Evolutionary conservation across 1,140 invertebrate genomes (phyloP).

Genomic region (Teleopsis dalmanni): DNA sequence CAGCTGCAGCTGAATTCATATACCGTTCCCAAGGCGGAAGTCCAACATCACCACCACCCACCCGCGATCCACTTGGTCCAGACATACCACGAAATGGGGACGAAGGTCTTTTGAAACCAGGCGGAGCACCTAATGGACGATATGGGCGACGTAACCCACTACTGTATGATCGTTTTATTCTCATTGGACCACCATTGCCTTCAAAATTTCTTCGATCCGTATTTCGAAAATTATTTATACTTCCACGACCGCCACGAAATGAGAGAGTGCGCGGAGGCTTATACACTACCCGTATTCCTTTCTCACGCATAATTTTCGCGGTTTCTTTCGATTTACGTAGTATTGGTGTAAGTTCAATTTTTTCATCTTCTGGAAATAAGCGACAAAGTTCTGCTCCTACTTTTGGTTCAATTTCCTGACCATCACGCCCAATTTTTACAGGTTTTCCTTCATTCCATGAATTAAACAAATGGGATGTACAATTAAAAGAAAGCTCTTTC

Average conservation of each 20-base stretch:
- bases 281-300: conserved; percentile 48
- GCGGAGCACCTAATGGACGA: conserved; percentile 15
- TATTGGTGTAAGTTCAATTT: conserved; percentile 85
- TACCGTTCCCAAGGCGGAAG: conserved; percentile 46
- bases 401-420: conserved; percentile 93
- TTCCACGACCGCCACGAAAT: conserved; percentile 45
- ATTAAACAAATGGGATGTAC: conserved; percentile 90
- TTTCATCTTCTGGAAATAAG: conserved; percentile 88
- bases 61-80: conserved; percentile 41
- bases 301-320: conserved; percentile 51
- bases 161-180: conserved; percentile 22
- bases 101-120: conserved; percentile 51
- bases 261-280: conserved; percentile 46
- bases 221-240: conserved; percentile 30
- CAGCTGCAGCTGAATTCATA: conserved; percentile 54
- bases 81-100: conserved; percentile 49
- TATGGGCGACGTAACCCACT: conserved; percentile 31
- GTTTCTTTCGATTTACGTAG: conserved; percentile 82
- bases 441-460: conserved; percentile 98
- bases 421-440: conserved; percentile 96
- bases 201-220: conserved; percentile 35
- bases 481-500: conserved; percentile 87
- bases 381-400: conserved; percentile 91
- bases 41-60: conserved; percentile 45
- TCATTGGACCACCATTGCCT: conserved; percentile 35